Base-by-base conservation (phyloP, 2,113 vertebrate species). In the Panthera leo region DNA sequence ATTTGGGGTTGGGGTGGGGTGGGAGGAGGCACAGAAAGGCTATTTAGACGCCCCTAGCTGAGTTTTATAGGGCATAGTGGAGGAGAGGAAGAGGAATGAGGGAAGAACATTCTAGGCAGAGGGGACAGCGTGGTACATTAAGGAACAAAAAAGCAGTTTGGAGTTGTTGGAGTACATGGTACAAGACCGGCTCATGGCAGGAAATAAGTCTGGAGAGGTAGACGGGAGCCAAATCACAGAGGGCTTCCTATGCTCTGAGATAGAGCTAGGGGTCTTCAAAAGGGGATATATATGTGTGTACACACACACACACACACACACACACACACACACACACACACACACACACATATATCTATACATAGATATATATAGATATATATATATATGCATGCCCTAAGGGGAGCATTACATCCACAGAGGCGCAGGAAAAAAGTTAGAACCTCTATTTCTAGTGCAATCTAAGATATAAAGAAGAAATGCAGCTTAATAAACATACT, bases 401-500 rank as follows among this genome's bases (percentile, higher is more conserved):
- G 45, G 53, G 29, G 63, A 70, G 48, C 1, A 31, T 79, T 31
- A 84, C 13, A 70, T 18, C 76, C 61, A 51, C 7, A 85, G 58
- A 29, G n/a, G 67, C 51, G 16, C 0, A 85, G 68, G 15, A 7
- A 51, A 58, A 92, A 61, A 90, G 21, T 65, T 1, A 93, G 36
- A 92, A 42, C 73, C 29, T 92, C 79, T 67, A n/a, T 31, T 93
- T 93, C 80, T n/a, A 93, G 7, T 39, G 18, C 19, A 71, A 94
- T 67, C 34, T 67, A 86, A 96, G 80, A 53, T 71, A 94, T 23
- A 58, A 76, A 55, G 68, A 89, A 87, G 31, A 93, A 92, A 92
- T 58, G 34, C 88, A 70, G 42, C 36, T 94, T 92, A 85, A 91
- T 71, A 82, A 80, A 94, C 65, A 53, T 51, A 70, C 2, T 1